These are phyloP conservation scores for Sterna hirundo DNA, from an alignment of 2,113 vertebrate species.

Conservation along the genomic window DNA sequence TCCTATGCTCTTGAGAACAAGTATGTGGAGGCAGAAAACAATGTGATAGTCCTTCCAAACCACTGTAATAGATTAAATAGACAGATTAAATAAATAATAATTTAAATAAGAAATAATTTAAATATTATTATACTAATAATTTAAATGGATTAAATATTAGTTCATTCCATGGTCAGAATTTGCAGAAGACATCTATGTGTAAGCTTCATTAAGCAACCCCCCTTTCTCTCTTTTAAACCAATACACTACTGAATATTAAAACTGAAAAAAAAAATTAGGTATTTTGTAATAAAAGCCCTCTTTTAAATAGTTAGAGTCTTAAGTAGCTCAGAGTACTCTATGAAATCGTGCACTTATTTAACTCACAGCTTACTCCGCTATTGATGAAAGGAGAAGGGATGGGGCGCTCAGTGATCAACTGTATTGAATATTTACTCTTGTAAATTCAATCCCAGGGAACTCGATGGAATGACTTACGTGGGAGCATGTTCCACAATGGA, in stretches of 20 bases:
- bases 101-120: too few species aligned
- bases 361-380: fast-evolving
- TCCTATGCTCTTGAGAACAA: background rate
- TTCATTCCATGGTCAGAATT: background rate
- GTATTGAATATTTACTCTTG: background rate
- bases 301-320: background rate
- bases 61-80: background rate
- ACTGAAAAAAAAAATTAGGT: background rate
- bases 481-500: background rate
- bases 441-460: background rate
- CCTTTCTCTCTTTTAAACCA: background rate
- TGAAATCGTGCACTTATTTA: background rate
- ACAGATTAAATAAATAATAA: too few species aligned
- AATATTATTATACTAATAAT: too few species aligned
- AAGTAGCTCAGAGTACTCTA: background rate
- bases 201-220: background rate
- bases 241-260: background rate
- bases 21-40: background rate
- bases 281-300: background rate
- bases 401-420: background rate
- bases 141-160: background rate
- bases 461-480: background rate
- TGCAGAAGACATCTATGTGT: background rate
- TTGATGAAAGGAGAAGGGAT: background rate
- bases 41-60: background rate